These are phyloP conservation scores for Thalpophila matura DNA, from an alignment of 2,888 invertebrate genomes.

Conservation along the genomic window DNA sequence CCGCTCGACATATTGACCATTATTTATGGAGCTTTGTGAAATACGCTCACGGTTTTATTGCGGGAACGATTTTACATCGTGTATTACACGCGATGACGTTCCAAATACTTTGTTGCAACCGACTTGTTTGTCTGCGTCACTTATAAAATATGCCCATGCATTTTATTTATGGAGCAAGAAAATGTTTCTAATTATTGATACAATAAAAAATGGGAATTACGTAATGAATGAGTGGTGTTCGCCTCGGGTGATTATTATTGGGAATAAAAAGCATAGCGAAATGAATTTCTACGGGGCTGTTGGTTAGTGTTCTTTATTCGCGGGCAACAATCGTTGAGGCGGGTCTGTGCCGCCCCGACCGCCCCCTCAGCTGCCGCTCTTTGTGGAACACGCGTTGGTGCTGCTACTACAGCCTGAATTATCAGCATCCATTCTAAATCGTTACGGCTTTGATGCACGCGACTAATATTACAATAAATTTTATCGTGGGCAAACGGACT, in stretches of 20 bases:
- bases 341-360: conserved; percentile 77
- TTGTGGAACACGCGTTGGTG: conserved; percentile 63
- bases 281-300: conserved; percentile 63
- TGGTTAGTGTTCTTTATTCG: conserved; percentile 63
- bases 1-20: conserved; percentile 89
- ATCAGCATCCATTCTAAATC: conserved; percentile 45
- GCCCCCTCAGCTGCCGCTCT: conserved; percentile 74
- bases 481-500: neutral
- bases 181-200: conserved; percentile 35
- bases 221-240: conserved; percentile 47
- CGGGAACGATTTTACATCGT: conserved; percentile 87
- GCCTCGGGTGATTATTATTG: conserved; percentile 45
- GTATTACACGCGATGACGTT: conserved; percentile 85
- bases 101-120: conserved; percentile 80
- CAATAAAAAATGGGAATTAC: conserved; percentile 49
- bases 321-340: conserved; percentile 76
- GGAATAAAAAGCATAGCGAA: conserved; percentile 67
- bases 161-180: conserved; percentile 34
- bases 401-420: conserved; percentile 36
- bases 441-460: conserved; percentile 52
- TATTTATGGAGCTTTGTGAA: conserved; percentile 89
- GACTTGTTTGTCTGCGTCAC: conserved; percentile 53
- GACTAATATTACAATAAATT: conserved; percentile 34
- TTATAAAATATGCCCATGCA: conserved; percentile 44
- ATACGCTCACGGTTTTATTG: conserved; percentile 85